These are phyloP conservation scores for Margaritifera margaritifera DNA, from an alignment of 2,888 invertebrate genomes.

Conservation along the genomic window DNA sequence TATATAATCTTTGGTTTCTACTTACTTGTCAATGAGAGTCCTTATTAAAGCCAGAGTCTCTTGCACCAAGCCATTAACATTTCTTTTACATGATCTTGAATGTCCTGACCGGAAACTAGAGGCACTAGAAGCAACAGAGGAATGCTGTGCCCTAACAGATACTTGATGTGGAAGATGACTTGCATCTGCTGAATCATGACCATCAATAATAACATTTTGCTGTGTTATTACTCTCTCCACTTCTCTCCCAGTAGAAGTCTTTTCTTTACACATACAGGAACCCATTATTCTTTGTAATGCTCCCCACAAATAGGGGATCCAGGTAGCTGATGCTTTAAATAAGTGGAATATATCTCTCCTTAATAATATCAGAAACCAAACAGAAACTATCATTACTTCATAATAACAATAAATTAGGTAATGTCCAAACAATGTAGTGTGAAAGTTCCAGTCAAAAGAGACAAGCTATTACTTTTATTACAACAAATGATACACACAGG, in stretches of 20 bases:
- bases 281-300: constrained; percentile 77
- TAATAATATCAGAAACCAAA: constrained; percentile 25
- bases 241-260: constrained; percentile 30
- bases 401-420: not conserved
- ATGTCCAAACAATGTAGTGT: not conserved
- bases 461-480: not conserved
- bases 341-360: constrained; percentile 1
- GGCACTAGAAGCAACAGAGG: too few relatives aligned
- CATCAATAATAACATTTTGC: constrained; percentile 7
- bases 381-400: constrained; percentile 32
- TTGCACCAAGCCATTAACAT: constrained; percentile 81
- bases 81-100: constrained; percentile 17
- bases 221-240: too few relatives aligned
- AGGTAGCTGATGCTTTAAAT: not conserved
- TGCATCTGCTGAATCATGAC: not conserved
- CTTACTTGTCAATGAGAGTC: constrained; percentile 88
- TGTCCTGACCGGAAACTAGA: not conserved
- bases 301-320: not conserved
- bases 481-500: too few relatives aligned
- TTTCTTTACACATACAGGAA: constrained; percentile 84
- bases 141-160: not conserved
- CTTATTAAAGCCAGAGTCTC: constrained; percentile 87
- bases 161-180: not conserved
- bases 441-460: not conserved
- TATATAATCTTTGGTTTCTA: constrained; percentile 1